phyloP scores from a whole-genome alignment of 1,140 invertebrate species.

The Drosophila rufa region DNA sequence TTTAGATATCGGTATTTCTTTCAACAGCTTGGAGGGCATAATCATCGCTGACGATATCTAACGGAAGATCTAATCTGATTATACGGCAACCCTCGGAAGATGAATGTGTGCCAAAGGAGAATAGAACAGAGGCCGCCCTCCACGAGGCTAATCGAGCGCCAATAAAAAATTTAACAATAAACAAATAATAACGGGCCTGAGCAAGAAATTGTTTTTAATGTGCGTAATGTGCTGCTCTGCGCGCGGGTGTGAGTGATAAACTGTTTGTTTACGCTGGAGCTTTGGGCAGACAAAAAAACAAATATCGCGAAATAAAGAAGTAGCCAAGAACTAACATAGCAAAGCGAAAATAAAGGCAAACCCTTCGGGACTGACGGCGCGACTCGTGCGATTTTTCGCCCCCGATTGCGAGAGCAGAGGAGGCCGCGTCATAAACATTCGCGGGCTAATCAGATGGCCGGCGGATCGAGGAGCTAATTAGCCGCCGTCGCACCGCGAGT shows the following conservation, averaged over 20 bases:
- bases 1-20: not conserved
- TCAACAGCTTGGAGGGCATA: not conserved
- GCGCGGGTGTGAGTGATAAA: slow-evolving; percentile 25
- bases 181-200: slow-evolving; percentile 18
- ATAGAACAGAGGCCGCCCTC: slow-evolving; percentile 6
- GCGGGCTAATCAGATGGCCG: slow-evolving; percentile 19
- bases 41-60: not conserved
- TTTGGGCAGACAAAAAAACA: slow-evolving; percentile 45
- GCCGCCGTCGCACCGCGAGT: slow-evolving; percentile 3
- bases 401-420: slow-evolving; percentile 53
- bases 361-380: slow-evolving; percentile 24
- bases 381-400: slow-evolving; percentile 56
- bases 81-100: slow-evolving; percentile 16
- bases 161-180: slow-evolving; percentile 27
- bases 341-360: slow-evolving; percentile 41
- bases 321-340: slow-evolving; percentile 51
- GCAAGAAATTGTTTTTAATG: slow-evolving; percentile 23
- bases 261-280: slow-evolving; percentile 39
- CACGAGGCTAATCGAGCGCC: slow-evolving; percentile 12
- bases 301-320: slow-evolving; percentile 43
- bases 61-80: not conserved
- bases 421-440: slow-evolving; percentile 67
- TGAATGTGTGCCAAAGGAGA: slow-evolving; percentile 34
- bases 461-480: slow-evolving; percentile 15
- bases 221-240: slow-evolving; percentile 24